phyloP scores from a whole-genome alignment of 1,140 invertebrate species.

The Anagrus nilaparvatae region DNA sequence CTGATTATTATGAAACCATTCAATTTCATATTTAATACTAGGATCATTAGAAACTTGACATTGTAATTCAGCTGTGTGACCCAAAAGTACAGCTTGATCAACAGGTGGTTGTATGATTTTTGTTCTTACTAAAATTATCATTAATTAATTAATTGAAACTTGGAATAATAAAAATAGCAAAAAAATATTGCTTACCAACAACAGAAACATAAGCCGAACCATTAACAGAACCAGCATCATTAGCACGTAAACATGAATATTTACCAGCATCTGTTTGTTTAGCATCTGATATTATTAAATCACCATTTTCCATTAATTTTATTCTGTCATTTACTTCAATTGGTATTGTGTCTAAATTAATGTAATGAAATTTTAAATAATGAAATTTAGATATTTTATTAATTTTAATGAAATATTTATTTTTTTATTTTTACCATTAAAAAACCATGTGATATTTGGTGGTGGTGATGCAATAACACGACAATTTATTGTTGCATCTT shows the following conservation, averaged over 20 bases:
- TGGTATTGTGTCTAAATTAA: slow-evolving; percentile 38
- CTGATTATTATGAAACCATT: slow-evolving; percentile 85
- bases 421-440: slow-evolving; percentile 55
- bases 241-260: slow-evolving; percentile 80
- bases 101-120: slow-evolving; percentile 87
- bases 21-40: slow-evolving; percentile 77
- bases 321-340: slow-evolving; percentile 58
- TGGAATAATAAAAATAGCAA: slow-evolving; percentile 7
- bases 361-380: background rate
- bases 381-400: background rate
- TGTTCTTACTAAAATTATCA: slow-evolving; percentile 62
- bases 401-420: slow-evolving; percentile 3
- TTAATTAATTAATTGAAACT: slow-evolving; percentile 8
- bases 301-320: slow-evolving; percentile 75
- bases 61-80: slow-evolving; percentile 80
- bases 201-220: slow-evolving; percentile 73
- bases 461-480: slow-evolving; percentile 78
- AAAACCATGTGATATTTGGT: slow-evolving; percentile 86
- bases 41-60: slow-evolving; percentile 91
- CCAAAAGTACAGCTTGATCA: slow-evolving; percentile 78
- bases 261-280: slow-evolving; percentile 72
- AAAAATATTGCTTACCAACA: slow-evolving; percentile 50
- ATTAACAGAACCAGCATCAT: slow-evolving; percentile 77
- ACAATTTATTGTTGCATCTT: slow-evolving; percentile 80
- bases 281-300: slow-evolving; percentile 78